These are phyloP conservation scores for Brachyistius frenatus DNA, from an alignment of 2,113 vertebrate species.

Conservation along the genomic window DNA sequence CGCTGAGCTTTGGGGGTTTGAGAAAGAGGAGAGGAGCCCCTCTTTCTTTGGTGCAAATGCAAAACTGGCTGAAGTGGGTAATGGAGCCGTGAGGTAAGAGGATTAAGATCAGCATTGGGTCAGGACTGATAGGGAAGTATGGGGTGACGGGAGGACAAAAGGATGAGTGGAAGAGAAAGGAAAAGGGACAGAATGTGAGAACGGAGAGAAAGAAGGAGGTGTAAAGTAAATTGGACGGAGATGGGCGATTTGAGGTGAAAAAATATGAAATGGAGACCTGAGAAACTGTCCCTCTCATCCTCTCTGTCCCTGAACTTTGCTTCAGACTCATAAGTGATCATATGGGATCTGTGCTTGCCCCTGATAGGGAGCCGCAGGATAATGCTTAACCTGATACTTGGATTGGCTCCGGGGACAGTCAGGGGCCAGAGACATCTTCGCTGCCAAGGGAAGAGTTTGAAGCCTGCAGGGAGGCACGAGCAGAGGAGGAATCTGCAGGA, in stretches of 20 bases:
- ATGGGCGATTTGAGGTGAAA: conserved; percentile 39
- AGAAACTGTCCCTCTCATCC: conserved; percentile 23
- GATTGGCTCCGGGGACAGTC: conserved; percentile 18
- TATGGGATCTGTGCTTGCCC: conserved; percentile 45
- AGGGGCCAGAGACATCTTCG: background rate
- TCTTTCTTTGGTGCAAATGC: conserved; percentile 71
- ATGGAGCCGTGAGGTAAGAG: conserved; percentile 80
- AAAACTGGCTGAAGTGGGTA: conserved; percentile 78
- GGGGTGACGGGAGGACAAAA: conserved; percentile 71
- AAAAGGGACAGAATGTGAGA: conserved; percentile 21
- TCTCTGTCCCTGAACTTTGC: conserved; percentile 32
- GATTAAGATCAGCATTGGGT: conserved; percentile 80
- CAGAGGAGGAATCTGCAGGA: conserved; percentile 49
- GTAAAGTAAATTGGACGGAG: conserved; percentile 58
- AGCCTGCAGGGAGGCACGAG: conserved; percentile 22
- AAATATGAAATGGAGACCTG: conserved; percentile 56
- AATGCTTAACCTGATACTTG: conserved; percentile 49
- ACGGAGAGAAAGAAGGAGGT: conserved; percentile 36
- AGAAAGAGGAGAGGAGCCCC: conserved; percentile 42
- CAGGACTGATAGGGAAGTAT: conserved; percentile 75
- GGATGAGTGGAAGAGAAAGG: conserved; percentile 56
- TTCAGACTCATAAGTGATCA: conserved; percentile 43
- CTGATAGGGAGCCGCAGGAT: conserved; percentile 38
- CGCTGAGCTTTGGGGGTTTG: conserved; percentile 57
- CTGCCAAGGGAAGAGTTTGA: background rate